phyloP scores from a whole-genome alignment of 23 tunicate species.

The Halocynthia aurantium region DNA sequence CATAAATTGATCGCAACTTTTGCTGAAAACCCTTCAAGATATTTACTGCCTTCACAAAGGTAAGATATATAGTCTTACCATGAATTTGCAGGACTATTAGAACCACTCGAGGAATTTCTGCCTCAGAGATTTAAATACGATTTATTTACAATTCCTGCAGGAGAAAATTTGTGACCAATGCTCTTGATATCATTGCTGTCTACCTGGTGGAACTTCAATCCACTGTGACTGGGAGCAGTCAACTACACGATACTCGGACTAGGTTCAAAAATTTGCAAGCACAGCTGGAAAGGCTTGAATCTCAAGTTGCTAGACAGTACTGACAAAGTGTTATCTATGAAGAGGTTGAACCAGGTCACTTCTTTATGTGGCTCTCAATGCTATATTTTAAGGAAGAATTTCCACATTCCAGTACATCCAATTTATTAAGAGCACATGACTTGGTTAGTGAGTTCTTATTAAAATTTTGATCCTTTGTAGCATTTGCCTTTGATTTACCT shows the following conservation, averaged over 20 bases:
- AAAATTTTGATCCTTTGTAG: too few species aligned
- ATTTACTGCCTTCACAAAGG: conserved; percentile 56
- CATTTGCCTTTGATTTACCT: too few species aligned
- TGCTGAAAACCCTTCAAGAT: conserved; percentile 46
- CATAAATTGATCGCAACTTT: conserved; percentile 50
- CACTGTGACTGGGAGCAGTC: conserved; percentile 45
- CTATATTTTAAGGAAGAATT: too few species aligned
- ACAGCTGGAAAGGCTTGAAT: conserved; percentile 15
- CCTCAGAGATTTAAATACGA: conserved; percentile 3
- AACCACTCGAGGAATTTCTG: not conserved
- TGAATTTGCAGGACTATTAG: not conserved
- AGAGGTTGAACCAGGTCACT: too few species aligned
- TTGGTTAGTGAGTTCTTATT: too few species aligned
- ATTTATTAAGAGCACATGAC: too few species aligned
- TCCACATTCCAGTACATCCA: too few species aligned
- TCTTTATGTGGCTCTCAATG: too few species aligned
- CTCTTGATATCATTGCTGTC: conserved; percentile 58
- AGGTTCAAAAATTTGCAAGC: conserved; percentile 20
- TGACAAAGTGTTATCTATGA: not conserved
- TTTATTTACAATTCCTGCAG: conserved; percentile 20
- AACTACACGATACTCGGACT: conserved; percentile 21
- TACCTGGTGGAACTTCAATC: conserved; percentile 61
- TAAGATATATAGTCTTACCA: not conserved
- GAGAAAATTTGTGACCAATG: conserved; percentile 44
- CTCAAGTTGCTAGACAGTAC: conserved; percentile 19